Conservation (phyloP, 2,888 invertebrate species). For the Acleris laterana region DNA sequence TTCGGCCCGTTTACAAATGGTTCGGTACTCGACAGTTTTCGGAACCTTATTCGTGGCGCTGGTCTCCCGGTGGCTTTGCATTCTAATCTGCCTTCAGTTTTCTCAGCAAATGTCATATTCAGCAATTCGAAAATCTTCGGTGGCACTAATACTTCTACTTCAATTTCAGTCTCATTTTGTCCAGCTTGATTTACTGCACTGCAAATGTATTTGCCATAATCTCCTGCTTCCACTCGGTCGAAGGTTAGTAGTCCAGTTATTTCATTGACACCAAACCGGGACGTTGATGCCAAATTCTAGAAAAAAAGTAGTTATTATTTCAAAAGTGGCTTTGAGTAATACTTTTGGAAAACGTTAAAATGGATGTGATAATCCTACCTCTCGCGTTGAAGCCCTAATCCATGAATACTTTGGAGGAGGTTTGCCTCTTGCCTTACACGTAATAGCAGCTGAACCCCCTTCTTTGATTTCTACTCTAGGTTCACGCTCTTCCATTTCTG, state of each 20-base stretch:
- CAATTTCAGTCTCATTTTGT: constrained; percentile 86
- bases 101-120: constrained; percentile 88
- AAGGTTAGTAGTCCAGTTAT: constrained; percentile 89
- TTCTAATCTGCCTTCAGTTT: constrained; percentile 86
- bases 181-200: constrained; percentile 92
- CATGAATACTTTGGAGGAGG: constrained; percentile 93
- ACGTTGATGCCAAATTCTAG: constrained; percentile 87
- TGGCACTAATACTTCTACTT: constrained; percentile 89
- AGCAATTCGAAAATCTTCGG: constrained; percentile 91
- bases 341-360: background rate
- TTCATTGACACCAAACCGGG: constrained; percentile 87
- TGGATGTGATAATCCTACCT: constrained; percentile 56
- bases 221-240: constrained; percentile 89
- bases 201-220: constrained; percentile 92
- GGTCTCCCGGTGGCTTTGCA: constrained; percentile 93
- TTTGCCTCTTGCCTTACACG: constrained; percentile 92
- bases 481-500: constrained; percentile 87
- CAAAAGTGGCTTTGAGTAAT: background rate
- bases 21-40: constrained; percentile 87
- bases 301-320: constrained; percentile 41
- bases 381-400: constrained; percentile 90
- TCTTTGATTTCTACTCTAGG: constrained; percentile 89
- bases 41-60: constrained; percentile 91
- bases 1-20: constrained; percentile 86
- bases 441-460: constrained; percentile 90